A percentile compares a stretch with the other conserved stretches of the same genome.
These are phyloP conservation scores for Orthosia gracilis DNA, from an alignment of 2,888 invertebrate genomes.

Conservation along the genomic window DNA sequence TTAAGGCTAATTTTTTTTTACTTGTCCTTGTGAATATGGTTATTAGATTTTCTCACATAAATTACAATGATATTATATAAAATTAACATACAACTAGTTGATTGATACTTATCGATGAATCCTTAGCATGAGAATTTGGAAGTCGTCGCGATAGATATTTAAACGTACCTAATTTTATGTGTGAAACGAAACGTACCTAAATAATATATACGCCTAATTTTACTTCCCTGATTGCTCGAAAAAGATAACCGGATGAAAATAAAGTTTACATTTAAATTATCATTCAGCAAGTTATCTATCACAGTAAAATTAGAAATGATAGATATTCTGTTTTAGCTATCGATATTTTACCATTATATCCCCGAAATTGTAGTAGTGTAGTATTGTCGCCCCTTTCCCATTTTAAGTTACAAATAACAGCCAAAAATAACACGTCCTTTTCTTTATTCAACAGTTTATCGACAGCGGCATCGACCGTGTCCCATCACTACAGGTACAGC, in stretches of 20 bases:
- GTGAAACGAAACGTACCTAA: background rate
- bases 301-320: background rate
- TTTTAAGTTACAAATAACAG: conserved; percentile 5
- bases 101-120: conserved; percentile 29
- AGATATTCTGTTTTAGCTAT: background rate
- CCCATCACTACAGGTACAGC: conserved; percentile 83
- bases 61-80: conserved; percentile 13
- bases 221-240: conserved; percentile 5
- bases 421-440: conserved; percentile 52
- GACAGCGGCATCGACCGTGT: conserved; percentile 69
- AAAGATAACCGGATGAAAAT: conserved; percentile 9
- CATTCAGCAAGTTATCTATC: background rate
- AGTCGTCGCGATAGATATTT: conserved; percentile 2
- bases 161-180: background rate
- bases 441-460: conserved; percentile 66
- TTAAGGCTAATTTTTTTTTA: conserved; percentile 10
- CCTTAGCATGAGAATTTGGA: background rate
- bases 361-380: too few species aligned
- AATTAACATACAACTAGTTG: conserved; percentile 15
- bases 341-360: background rate
- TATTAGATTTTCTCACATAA: conserved; percentile 44
- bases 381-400: too few species aligned
- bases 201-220: background rate
- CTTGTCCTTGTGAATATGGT: conserved; percentile 40
- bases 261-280: conserved; percentile 5